Percentiles rank a stretch among this genome's conserved stretches.
Conservation (phyloP, 2,113 vertebrate species). For the Oplegnathus fasciatus region DNA sequence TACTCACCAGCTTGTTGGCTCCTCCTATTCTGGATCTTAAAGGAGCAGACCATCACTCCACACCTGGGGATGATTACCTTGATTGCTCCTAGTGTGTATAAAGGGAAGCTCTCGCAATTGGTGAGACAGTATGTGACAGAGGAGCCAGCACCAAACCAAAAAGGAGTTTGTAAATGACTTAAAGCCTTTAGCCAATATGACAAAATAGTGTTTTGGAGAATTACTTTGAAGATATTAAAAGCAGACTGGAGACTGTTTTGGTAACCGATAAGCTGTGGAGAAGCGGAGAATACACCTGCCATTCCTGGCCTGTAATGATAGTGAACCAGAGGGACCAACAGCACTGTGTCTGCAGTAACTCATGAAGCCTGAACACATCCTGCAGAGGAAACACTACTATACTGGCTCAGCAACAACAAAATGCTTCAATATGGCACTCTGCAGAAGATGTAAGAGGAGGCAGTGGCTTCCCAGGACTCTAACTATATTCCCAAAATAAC, state of each 20-base stretch:
- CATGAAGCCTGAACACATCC: not conserved
- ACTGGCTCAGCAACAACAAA: not conserved
- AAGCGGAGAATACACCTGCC: not conserved
- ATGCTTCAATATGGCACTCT: not conserved
- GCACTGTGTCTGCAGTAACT: not conserved
- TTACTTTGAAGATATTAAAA: not conserved
- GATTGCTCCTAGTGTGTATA: not conserved
- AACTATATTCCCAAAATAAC: not conserved
- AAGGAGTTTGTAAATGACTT: not conserved
- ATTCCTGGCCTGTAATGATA: not conserved
- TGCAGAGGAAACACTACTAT: constrained; percentile 1
- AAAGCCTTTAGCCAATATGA: not conserved
- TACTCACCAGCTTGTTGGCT: not conserved
- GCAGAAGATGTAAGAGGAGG: not conserved
- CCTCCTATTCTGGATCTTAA: constrained; percentile 3
- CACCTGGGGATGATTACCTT: constrained; percentile 4
- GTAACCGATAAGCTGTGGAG: not conserved
- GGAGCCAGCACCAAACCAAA: not conserved
- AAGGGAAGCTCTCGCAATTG: not conserved
- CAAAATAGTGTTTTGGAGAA: not conserved
- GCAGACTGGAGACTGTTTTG: not conserved
- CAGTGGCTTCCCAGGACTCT: not conserved
- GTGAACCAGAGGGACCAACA: not conserved
- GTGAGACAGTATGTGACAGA: not conserved
- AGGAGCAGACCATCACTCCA: not conserved